Conservation (phyloP, 2,113 vertebrate genomes). For the Lampris incognitus region DNA sequence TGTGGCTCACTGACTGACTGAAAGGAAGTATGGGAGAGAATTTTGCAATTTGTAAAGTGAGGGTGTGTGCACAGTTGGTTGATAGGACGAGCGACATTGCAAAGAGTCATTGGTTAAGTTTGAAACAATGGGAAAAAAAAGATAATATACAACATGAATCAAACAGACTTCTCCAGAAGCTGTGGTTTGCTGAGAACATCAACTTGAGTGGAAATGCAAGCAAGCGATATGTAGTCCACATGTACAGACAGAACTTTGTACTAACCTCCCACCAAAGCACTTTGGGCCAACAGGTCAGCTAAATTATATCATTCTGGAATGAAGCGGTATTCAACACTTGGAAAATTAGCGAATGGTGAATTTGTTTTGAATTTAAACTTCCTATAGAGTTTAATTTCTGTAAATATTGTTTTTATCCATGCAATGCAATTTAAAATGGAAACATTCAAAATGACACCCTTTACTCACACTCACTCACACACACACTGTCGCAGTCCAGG, state of each 20-base stretch:
- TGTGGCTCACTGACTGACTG: slow-evolving; percentile 22
- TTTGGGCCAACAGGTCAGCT: too few relatives aligned
- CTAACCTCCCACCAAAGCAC: too few relatives aligned
- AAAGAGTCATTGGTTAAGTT: not conserved
- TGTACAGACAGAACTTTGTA: not conserved
- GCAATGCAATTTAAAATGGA: too few relatives aligned
- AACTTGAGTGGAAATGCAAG: not conserved
- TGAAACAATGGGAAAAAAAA: not conserved
- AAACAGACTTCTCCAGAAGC: not conserved
- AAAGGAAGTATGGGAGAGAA: slow-evolving; percentile 20
- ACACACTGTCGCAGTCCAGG: slow-evolving; percentile 64
- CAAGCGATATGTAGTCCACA: not conserved
- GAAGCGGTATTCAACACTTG: too few relatives aligned
- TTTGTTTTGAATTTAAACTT: too few relatives aligned
- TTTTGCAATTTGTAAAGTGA: slow-evolving; percentile 23
- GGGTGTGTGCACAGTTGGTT: not conserved
- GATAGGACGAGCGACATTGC: not conserved
- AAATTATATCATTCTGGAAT: too few relatives aligned
- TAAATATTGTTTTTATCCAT: too few relatives aligned
- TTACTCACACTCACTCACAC: slow-evolving; percentile 23
- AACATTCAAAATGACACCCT: not conserved
- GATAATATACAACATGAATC: not conserved
- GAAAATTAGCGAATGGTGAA: too few relatives aligned
- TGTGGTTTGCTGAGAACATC: not conserved
- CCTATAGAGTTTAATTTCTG: too few relatives aligned